Evolutionary conservation across 2,888 invertebrate species (phyloP).

Genomic region (Corythucha ciliata): DNA sequence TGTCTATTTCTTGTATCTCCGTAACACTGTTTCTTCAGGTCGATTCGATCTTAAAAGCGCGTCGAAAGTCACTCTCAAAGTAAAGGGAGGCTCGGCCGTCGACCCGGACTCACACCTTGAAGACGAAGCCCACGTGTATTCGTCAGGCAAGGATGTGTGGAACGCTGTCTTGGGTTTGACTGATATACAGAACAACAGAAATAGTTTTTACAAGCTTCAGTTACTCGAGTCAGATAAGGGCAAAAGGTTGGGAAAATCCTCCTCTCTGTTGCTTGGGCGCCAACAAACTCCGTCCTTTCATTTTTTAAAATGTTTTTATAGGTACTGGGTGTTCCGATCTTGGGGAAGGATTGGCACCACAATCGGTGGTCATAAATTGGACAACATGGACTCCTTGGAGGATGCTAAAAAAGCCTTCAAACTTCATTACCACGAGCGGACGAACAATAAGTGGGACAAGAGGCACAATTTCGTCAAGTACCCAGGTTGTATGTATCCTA

Average conservation of each 20-base stretch:
- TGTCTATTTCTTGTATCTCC: neutral
- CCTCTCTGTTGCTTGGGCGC: too few species aligned
- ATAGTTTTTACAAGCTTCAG: conserved; percentile 93
- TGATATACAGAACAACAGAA: conserved; percentile 76
- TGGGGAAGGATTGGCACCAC: conserved; percentile 97
- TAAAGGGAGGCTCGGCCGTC: conserved; percentile 81
- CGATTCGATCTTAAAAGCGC: conserved; percentile 28
- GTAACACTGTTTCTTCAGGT: conserved; percentile 23
- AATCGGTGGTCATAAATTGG: conserved; percentile 66
- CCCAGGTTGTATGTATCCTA: conserved; percentile 67
- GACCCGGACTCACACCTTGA: conserved; percentile 82
- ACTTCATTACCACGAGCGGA: conserved; percentile 51
- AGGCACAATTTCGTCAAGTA: conserved; percentile 46
- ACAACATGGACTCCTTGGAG: conserved; percentile 43
- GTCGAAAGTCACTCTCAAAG: conserved; percentile 53
- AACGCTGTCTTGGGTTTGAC: conserved; percentile 74
- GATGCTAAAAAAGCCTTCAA: conserved; percentile 57
- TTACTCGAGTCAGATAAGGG: conserved; percentile 47
- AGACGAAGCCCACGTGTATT: conserved; percentile 69
- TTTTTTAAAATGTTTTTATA: conserved; percentile 36
- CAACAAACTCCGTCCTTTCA: too few species aligned
- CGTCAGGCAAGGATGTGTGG: conserved; percentile 52
- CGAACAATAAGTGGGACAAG: conserved; percentile 68
- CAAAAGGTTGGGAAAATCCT: conserved; percentile 1
- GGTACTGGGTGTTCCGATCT: conserved; percentile 73